phyloP scores from a whole-genome alignment of 2,888 invertebrate genomes.

The Tachina fera region DNA sequence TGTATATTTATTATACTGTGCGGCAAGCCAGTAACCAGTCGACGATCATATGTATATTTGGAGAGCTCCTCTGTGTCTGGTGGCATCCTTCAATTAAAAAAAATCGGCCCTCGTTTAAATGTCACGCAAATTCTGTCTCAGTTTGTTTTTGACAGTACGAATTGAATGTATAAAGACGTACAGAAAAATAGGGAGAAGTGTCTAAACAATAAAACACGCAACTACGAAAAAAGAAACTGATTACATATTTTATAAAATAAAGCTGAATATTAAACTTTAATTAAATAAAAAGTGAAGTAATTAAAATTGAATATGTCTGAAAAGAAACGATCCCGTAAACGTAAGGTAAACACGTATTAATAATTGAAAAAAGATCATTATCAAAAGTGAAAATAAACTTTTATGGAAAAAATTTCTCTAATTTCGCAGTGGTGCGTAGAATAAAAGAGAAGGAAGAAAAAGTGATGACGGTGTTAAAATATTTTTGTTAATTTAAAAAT shows the following conservation, averaged over 20 bases:
- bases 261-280: slow-evolving; percentile 3
- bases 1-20: too few relatives aligned
- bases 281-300: slow-evolving; percentile 53
- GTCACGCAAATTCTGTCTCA: slow-evolving; percentile 17
- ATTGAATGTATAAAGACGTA: slow-evolving; percentile 17
- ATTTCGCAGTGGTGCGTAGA: slow-evolving; percentile 41
- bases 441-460: slow-evolving; percentile 19
- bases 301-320: slow-evolving; percentile 79
- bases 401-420: slow-evolving; percentile 45
- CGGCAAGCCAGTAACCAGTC: too few relatives aligned
- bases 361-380: background rate
- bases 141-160: slow-evolving; percentile 46
- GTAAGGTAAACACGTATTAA: slow-evolving; percentile 76
- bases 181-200: slow-evolving; percentile 11
- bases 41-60: too few relatives aligned
- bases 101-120: background rate
- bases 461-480: slow-evolving; percentile 58
- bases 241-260: slow-evolving; percentile 46
- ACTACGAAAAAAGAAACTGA: slow-evolving; percentile 34
- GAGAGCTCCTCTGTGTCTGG: slow-evolving; percentile 11
- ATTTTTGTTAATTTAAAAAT: slow-evolving; percentile 6
- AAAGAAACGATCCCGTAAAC: slow-evolving; percentile 81
- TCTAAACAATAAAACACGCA: slow-evolving; percentile 50
- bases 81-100: slow-evolving; percentile 21
- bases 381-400: slow-evolving; percentile 30